Base-by-base conservation (phyloP, 1,140 invertebrate species). In the Oryzaephilus surinamensis region DNA sequence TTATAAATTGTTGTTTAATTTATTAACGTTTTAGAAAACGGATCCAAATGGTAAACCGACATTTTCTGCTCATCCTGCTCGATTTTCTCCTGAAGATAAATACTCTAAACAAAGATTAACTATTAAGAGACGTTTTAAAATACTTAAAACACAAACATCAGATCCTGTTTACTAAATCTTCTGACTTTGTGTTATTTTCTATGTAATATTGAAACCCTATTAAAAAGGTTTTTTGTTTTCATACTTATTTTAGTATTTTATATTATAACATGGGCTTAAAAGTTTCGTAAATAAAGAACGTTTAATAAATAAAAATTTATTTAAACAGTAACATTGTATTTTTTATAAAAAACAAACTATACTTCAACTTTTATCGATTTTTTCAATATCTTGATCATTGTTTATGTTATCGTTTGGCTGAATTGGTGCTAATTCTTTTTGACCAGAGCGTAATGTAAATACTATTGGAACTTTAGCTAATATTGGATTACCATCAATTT, bases 31-130 rank as follows among this genome's bases (percentile, higher is more conserved):
- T 27, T 61, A 87, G 81, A 82, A 81, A 60, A 63, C 76, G 14
- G 81, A 83, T 63, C 80, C 81, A 10, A 53, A 67, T 50, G 85
- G 83, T 34, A 77, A 76, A 28, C 84, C 85, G 2, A 92, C 91
- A 4, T 49, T 83, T 20, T 91, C 88, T 10, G 89, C 91, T 20
- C 91, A 95, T 74, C 89, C 90, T 60, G 92, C 93, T 41, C 76
- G 89, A 41, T 97, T 97, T 62, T 94, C 92, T 10, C 92, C 93
- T 0, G 90, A 96, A 66, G 93, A 97, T 57, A 90, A 92, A 64
- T 94, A 86, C 61, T 97, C 93, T 0, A 73, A 82, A 48, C 80
- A 96, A 55, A 73, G 93, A 43, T 80, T 97, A 32, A 88, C 74
- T 1, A 77, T 94, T 21, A 97, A 97, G 64, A 85, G 86, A 58